A percentile compares a stretch with the other conserved stretches of the same genome.
These are phyloP conservation scores for Steinernema hermaphroditum DNA, from an alignment of 2,888 invertebrate genomes.

Conservation along the genomic window DNA sequence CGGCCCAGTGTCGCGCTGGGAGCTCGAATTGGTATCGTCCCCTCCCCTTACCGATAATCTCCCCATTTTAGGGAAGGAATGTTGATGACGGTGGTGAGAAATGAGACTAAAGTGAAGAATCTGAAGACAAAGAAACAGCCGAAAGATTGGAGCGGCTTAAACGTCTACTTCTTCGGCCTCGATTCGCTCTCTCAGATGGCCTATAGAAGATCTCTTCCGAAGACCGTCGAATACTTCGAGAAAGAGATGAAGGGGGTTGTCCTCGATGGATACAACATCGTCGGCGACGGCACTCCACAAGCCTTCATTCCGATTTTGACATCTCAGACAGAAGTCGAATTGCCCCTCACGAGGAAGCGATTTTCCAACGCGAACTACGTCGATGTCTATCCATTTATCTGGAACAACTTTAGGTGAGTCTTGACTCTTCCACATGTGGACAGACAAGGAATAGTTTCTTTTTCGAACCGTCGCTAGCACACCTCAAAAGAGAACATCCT, in stretches of 20 bases:
- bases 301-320: slow-evolving; percentile 69
- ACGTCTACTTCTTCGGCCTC: slow-evolving; percentile 73
- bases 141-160: slow-evolving; percentile 38
- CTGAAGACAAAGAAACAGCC: slow-evolving; percentile 40
- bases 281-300: slow-evolving; percentile 69
- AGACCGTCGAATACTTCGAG: slow-evolving; percentile 75
- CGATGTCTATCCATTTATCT: slow-evolving; percentile 69
- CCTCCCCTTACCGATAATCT: background rate
- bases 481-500: too few species aligned
- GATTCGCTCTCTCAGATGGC: slow-evolving; percentile 85
- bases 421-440: too few species aligned
- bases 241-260: slow-evolving; percentile 56
- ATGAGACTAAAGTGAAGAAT: background rate
- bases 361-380: slow-evolving; percentile 65
- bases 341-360: slow-evolving; percentile 68
- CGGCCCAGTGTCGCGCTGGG: slow-evolving; percentile 36
- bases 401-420: slow-evolving; percentile 67
- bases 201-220: slow-evolving; percentile 79
- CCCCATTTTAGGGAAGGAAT: slow-evolving; percentile 2
- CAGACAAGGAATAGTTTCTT: too few species aligned
- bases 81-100: slow-evolving; percentile 19
- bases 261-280: slow-evolving; percentile 68
- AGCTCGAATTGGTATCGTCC: slow-evolving; percentile 35
- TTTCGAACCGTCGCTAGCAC: too few species aligned
- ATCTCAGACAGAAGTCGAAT: slow-evolving; percentile 68